Conservation (phyloP, 2,888 invertebrate genomes). For the Horisme vitalbata region DNA sequence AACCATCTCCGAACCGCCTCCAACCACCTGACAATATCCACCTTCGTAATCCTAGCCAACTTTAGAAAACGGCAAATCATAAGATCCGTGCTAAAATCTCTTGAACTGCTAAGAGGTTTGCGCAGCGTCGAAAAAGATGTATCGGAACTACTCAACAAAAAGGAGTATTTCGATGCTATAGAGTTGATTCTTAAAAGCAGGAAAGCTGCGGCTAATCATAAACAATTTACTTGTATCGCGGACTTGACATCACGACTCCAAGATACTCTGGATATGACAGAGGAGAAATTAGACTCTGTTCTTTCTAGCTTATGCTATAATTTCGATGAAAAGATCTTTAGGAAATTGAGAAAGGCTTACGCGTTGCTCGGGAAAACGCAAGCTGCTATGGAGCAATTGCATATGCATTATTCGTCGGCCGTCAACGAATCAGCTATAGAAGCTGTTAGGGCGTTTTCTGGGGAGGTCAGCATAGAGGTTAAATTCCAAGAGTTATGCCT, state of each 20-base stretch:
- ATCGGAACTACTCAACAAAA: constrained; percentile 90
- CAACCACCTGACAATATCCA: constrained; percentile 91
- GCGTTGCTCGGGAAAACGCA: constrained; percentile 94
- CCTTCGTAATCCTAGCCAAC: constrained; percentile 94
- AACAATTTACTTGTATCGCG: constrained; percentile 95
- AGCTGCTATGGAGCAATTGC: constrained; percentile 96
- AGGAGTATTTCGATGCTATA: constrained; percentile 95
- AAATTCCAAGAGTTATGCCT: constrained; percentile 93
- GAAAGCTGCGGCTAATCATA: constrained; percentile 91
- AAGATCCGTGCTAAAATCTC: constrained; percentile 89
- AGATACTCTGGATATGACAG: constrained; percentile 94
- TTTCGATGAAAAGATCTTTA: constrained; percentile 91
- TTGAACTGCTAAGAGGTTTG: constrained; percentile 78
- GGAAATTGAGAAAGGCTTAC: constrained; percentile 93
- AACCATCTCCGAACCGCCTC: constrained; percentile 89
- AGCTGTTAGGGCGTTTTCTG: constrained; percentile 80
- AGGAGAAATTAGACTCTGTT: constrained; percentile 94
- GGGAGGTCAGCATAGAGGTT: constrained; percentile 48
- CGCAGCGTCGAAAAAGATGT: constrained; percentile 93
- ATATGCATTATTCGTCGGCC: constrained; percentile 97
- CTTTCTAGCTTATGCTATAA: constrained; percentile 89
- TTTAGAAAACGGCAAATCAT: constrained; percentile 94
- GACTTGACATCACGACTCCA: constrained; percentile 93
- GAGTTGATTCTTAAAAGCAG: constrained; percentile 94
- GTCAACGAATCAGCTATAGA: constrained; percentile 91